Base-by-base conservation (phyloP, 2,113 vertebrate genomes). In the Dermatemys mawii region DNA sequence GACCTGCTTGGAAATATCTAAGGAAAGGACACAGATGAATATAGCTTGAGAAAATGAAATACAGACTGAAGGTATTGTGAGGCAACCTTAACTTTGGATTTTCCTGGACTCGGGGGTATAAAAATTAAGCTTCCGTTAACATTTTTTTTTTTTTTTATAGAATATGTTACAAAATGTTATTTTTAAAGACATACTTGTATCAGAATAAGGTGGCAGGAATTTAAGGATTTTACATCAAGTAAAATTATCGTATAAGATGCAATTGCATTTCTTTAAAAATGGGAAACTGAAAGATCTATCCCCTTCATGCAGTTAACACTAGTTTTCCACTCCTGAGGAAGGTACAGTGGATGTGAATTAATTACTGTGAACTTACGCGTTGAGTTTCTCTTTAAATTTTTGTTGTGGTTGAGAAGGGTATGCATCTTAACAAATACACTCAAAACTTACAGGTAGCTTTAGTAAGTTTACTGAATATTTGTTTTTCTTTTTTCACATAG, bases 391-490 rank as follows among this genome's bases (percentile, higher is more conserved):
- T 27, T 76, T 12, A 75, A 76, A 44, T 76, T 14, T 73, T 46
- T 46, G 63, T 38, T 70, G 38, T 75, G 22, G 21, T 76, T 44
- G 26, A 13, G 24, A 12, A 26, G 24, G 24, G 11, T 11, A 44
- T 76, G 73, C 73, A 44, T 46, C 41, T 76, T 46, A 46, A 67
- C 60, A n/a, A 67, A 83, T 75, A 13, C 51, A 63, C 27, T 41
- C 89, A 67, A 81, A 90, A 84, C 50, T 75, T 76, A 10, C 8
- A 78, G 41, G 5, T 93, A 21, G 87, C 90, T 93, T 87, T 50
- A 93, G 81, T 78, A 46, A 14, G 41, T 83, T 87, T n/a, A n/a
- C 48, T 88, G 90, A 22, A 93, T 92, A 92, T 91, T 79, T 38
- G 7, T 4, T 1, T 41, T 21, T 82, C 11, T 87, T 1, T 92